Evolutionary conservation across 1,140 invertebrate species (phyloP).

Genomic region (Rhopalosiphum padi): DNA sequence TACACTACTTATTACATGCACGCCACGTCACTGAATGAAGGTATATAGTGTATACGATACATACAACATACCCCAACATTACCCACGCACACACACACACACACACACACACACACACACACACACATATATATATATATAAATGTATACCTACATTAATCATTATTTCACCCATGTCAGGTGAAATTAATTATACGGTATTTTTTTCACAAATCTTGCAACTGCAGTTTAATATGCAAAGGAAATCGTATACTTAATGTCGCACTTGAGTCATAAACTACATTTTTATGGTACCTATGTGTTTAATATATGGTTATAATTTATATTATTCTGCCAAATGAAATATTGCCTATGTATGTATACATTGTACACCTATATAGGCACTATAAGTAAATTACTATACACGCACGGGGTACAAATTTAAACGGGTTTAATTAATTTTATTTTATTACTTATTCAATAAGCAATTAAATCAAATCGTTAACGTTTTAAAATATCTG

Average conservation of each 20-base stretch:
- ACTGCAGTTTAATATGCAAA: background rate
- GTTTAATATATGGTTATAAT: background rate
- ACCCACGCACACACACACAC: no score
- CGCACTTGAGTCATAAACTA: background rate
- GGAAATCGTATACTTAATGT: background rate
- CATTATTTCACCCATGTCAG: background rate
- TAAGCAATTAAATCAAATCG: constrained; percentile 17
- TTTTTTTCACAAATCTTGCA: background rate
- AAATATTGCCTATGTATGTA: background rate
- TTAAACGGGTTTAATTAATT: constrained; percentile 6
- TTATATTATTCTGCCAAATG: background rate
- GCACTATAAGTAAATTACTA: background rate
- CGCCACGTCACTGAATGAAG: no score
- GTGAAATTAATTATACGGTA: background rate
- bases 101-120: no score
- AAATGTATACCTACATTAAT: background rate
- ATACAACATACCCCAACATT: no score
- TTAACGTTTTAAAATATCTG: background rate
- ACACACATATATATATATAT: no score
- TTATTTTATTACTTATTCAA: background rate
- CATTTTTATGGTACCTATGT: background rate
- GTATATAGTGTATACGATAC: no score
- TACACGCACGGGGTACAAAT: background rate
- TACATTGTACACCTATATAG: background rate
- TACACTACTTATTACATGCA: no score